Percentiles rank a stretch among this genome's conserved stretches.
phyloP scores from a whole-genome alignment of 92 coral and sea anemone genomes.

The Ricordea florida region DNA sequence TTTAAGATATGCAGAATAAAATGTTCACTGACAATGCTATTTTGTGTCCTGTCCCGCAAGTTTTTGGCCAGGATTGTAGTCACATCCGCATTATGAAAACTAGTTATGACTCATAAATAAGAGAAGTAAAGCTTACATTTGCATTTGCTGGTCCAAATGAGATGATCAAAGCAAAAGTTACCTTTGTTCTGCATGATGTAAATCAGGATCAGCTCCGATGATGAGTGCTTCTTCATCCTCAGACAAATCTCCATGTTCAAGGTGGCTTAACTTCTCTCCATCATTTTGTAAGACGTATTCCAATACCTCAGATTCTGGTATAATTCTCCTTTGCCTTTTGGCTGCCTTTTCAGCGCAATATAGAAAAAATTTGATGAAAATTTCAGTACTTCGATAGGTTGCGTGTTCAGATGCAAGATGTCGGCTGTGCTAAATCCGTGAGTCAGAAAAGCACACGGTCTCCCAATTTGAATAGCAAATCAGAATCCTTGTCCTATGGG shows the following conservation, averaged over 20 bases:
- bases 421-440: not conserved
- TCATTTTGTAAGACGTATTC: not conserved
- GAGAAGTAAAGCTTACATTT: not conserved
- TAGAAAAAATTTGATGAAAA: not conserved
- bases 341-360: not conserved
- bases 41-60: too few species aligned
- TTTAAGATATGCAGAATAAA: too few species aligned
- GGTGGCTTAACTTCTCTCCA: constrained; percentile 3
- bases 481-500: not conserved
- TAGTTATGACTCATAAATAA: not conserved
- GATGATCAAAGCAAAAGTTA: not conserved
- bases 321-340: not conserved
- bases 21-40: too few species aligned
- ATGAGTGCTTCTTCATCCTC: constrained; percentile 21
- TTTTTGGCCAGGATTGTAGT: too few species aligned
- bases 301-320: not conserved
- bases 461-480: not conserved
- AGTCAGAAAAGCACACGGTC: not conserved
- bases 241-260: constrained; percentile 19
- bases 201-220: constrained; percentile 4
- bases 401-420: not conserved
- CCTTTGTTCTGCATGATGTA: not conserved
- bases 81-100: too few species aligned
- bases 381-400: not conserved
- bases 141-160: not conserved